Evolutionary conservation across 2,113 vertebrate genomes (phyloP).

Genomic region (Pundamilia nyererei): DNA sequence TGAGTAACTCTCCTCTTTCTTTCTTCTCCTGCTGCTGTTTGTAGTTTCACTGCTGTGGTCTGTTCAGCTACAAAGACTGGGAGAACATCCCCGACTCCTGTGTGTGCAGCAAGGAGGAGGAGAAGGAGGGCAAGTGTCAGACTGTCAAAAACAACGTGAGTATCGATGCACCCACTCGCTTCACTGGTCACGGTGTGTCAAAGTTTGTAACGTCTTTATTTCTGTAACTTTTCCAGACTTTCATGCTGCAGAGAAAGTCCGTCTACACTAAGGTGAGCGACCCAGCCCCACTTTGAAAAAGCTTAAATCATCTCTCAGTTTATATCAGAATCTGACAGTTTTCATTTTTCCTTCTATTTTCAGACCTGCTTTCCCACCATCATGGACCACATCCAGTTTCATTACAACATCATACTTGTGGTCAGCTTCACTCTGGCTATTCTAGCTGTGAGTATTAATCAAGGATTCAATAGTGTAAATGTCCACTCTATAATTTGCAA

Average conservation of each 20-base stretch:
- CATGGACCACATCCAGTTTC: accelerated
- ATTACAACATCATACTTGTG: accelerated
- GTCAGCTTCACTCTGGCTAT: neutral
- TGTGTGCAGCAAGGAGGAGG: neutral
- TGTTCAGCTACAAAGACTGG: slow-evolving; percentile 47
- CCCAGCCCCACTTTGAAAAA: accelerated
- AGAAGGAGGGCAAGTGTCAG: neutral
- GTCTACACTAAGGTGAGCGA: slow-evolving; percentile 18
- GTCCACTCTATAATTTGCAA: too few relatives aligned
- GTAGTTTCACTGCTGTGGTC: slow-evolving; percentile 50
- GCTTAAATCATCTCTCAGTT: neutral
- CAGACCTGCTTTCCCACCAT: slow-evolving; percentile 44
- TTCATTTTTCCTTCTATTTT: neutral
- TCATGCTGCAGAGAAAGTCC: accelerated
- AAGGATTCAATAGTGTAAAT: neutral
- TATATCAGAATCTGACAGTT: neutral
- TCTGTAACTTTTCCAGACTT: accelerated
- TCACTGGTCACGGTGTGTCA: neutral
- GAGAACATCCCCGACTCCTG: slow-evolving; percentile 11
- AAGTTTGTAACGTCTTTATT: neutral
- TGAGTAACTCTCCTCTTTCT: too few relatives aligned
- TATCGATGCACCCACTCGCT: accelerated
- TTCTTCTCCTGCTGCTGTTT: neutral
- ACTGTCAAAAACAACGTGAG: accelerated
- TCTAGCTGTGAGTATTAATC: slow-evolving; percentile 26